These are phyloP conservation scores for Bolinopsis microptera DNA, from an alignment of 37 sponge, comb jelly and placozoan genomes.

Conservation along the genomic window DNA sequence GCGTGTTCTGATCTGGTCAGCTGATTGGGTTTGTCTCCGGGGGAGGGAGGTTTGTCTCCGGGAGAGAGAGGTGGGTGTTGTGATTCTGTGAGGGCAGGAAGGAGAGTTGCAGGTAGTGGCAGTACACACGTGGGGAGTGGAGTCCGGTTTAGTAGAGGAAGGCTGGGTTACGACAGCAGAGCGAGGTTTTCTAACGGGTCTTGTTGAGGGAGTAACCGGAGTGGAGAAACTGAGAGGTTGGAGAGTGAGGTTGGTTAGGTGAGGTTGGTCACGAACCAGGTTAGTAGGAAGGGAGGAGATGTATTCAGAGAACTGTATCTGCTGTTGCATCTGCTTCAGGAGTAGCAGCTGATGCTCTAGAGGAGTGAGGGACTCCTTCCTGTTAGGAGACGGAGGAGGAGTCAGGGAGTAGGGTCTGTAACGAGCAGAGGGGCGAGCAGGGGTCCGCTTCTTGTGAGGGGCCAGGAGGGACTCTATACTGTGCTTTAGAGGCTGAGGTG, in stretches of 20 bases:
- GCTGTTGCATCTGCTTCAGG: not conserved
- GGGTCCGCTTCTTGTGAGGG: not conserved
- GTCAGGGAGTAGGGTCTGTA: not conserved
- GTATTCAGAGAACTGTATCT: not conserved
- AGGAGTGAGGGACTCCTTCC: not conserved
- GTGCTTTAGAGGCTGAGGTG: slow-evolving; percentile 46
- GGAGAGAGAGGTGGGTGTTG: not conserved
- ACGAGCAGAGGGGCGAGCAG: not conserved
- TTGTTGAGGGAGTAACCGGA: not conserved
- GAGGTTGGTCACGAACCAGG: not conserved
- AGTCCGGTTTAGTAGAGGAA: not conserved
- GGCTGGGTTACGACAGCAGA: not conserved
- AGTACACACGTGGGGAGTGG: not conserved
- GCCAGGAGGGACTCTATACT: slow-evolving; percentile 16
- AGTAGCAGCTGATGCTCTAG: slow-evolving; percentile 8
- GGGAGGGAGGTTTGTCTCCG: not conserved
- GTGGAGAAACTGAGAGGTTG: not conserved
- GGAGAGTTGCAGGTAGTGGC: slow-evolving; percentile 16
- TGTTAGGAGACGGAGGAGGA: not conserved
- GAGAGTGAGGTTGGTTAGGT: not conserved
- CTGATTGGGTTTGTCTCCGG: slow-evolving; percentile 25
- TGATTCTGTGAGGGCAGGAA: not conserved
- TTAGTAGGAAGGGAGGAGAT: not conserved
- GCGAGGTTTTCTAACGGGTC: not conserved
- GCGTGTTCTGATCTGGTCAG: not conserved